Conservation (phyloP, 2,797 vertebrate genomes). For the Lemur catta region DNA sequence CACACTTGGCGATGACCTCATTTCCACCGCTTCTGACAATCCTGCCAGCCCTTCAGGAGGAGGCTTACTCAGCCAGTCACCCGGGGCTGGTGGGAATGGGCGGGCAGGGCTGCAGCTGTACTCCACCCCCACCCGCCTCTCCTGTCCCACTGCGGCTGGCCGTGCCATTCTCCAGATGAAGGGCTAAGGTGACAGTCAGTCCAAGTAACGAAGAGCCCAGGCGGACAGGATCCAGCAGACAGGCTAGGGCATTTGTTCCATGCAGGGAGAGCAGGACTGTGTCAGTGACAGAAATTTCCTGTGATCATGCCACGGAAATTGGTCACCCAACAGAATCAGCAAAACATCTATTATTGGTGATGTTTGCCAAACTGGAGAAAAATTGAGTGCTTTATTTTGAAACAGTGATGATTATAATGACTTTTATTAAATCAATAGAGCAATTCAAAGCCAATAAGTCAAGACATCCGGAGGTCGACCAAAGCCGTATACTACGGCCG, state of each 20-base stretch:
- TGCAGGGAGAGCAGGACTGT: background rate
- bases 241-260: constrained; percentile 44
- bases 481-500: background rate
- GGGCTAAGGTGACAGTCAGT: background rate
- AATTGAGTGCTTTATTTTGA: constrained; percentile 31
- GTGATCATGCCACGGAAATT: constrained; percentile 42
- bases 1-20: constrained; percentile 68
- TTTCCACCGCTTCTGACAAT: constrained; percentile 72
- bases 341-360: constrained; percentile 57
- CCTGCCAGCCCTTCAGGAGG: background rate
- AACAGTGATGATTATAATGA: constrained; percentile 45
- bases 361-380: constrained; percentile 54
- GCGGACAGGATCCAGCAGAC: background rate
- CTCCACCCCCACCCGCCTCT: background rate
- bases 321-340: constrained; percentile 66
- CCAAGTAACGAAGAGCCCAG: background rate
- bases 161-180: background rate
- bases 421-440: constrained; percentile 75
- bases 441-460: constrained; percentile 75
- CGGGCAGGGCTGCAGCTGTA: background rate
- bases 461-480: constrained; percentile 62
- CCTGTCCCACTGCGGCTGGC: background rate
- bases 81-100: constrained; percentile 39
- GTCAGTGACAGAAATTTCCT: background rate
- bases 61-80: background rate